phyloP scores from a whole-genome alignment of 2,888 invertebrate species.

The Branchipolynoe longqiensis region DNA sequence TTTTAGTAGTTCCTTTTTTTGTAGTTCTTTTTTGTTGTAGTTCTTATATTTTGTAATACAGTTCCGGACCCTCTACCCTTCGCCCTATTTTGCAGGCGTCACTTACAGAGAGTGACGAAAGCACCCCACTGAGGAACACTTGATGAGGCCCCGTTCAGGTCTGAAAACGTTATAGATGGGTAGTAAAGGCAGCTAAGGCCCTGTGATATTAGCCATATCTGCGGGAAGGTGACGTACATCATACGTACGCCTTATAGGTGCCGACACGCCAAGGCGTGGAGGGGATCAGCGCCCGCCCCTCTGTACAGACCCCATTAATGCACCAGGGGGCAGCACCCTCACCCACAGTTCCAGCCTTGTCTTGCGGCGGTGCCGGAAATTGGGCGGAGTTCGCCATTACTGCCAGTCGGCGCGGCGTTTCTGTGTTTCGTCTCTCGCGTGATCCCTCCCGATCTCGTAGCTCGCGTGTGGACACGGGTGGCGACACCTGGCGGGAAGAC shows the following conservation, averaged over 20 bases:
- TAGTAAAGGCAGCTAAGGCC: too few relatives aligned
- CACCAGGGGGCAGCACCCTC: slow-evolving; percentile 5
- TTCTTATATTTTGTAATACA: too few relatives aligned
- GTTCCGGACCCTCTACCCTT: too few relatives aligned
- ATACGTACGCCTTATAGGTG: slow-evolving; percentile 3
- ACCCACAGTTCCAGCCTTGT: slow-evolving; percentile 22
- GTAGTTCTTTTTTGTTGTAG: too few relatives aligned
- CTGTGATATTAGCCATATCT: not conserved
- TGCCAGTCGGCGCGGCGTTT: not conserved
- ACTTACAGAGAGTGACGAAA: too few relatives aligned
- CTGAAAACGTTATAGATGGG: too few relatives aligned
- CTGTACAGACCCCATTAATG: slow-evolving; percentile 30
- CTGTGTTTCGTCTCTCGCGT: not conserved
- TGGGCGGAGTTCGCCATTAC: slow-evolving; percentile 20
- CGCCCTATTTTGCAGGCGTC: too few relatives aligned
- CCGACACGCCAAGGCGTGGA: slow-evolving; percentile 11
- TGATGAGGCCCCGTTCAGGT: too few relatives aligned
- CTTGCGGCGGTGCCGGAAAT: slow-evolving; percentile 10
- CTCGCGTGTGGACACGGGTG: slow-evolving; percentile 4
- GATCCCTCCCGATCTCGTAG: slow-evolving; percentile 10
- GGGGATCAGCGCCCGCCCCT: slow-evolving; percentile 7
- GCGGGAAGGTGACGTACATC: not conserved
- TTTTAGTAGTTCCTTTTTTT: too few relatives aligned
- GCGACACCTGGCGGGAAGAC: slow-evolving; percentile 7
- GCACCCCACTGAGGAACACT: too few relatives aligned